Conservation (phyloP, 2,113 vertebrate genomes). For the Siphamia tubifer region DNA sequence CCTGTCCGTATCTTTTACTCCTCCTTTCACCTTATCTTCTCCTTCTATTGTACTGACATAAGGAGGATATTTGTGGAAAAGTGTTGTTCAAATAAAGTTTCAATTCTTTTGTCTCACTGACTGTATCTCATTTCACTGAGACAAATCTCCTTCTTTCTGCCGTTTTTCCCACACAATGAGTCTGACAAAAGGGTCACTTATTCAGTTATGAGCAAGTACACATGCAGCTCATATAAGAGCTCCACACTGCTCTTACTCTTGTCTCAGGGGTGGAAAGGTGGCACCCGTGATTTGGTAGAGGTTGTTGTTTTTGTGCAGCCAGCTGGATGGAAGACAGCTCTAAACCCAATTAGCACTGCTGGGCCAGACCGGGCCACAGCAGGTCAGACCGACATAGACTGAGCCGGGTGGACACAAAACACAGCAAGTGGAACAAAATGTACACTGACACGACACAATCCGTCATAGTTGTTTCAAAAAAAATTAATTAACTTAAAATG, state of each 20-base stretch:
- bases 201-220: slow-evolving; percentile 37
- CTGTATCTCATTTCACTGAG: slow-evolving; percentile 28
- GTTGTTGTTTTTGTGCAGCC: slow-evolving; percentile 32
- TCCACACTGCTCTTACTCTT: slow-evolving; percentile 1
- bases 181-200: slow-evolving; percentile 41
- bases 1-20: slow-evolving; percentile 9
- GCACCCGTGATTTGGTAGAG: slow-evolving; percentile 11
- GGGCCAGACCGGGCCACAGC: not conserved
- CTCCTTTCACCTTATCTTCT: slow-evolving; percentile 7
- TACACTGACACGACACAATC: not conserved
- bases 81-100: slow-evolving; percentile 3
- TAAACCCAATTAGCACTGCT: slow-evolving; percentile 52
- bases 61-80: not conserved
- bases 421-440: not conserved
- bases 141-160: slow-evolving; percentile 21
- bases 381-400: slow-evolving; percentile 22
- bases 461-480: not conserved
- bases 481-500: not conserved
- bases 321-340: slow-evolving; percentile 44
- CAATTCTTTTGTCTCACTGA: not conserved
- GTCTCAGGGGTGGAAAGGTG: slow-evolving; percentile 37
- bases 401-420: not conserved
- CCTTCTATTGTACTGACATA: slow-evolving; percentile 1
- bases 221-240: slow-evolving; percentile 37
- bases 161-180: slow-evolving; percentile 44